Conservation (phyloP, 2,797 vertebrate genomes). For the Acanthis flammea region DNA sequence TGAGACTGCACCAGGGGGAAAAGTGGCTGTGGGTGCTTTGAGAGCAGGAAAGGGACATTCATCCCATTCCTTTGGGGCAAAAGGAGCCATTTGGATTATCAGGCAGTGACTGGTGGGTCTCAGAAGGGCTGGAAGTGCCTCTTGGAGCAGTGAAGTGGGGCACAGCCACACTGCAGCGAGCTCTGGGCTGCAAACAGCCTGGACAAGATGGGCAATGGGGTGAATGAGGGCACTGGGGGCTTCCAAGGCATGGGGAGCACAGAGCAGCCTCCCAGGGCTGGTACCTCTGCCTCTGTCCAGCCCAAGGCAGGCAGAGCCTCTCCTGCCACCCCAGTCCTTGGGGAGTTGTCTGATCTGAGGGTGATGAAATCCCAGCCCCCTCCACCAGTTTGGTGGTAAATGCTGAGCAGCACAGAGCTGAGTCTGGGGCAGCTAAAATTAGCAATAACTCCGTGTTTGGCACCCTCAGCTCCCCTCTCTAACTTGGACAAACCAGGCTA, state of each 20-base stretch:
- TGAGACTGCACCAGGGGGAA: neutral
- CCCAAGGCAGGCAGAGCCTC: neutral
- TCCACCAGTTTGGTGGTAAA: neutral
- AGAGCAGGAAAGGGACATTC: neutral
- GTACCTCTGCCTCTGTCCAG: neutral
- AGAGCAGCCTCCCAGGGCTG: neutral
- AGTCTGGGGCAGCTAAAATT: neutral
- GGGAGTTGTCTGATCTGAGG: neutral
- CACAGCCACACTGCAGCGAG: neutral
- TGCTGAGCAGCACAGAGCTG: neutral
- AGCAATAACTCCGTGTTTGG: neutral
- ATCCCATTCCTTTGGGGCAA: neutral
- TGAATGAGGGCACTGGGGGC: neutral
- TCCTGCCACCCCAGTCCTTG: neutral
- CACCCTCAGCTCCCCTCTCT: neutral
- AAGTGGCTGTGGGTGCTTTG: neutral
- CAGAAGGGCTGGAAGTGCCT: neutral
- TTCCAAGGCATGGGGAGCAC: neutral
- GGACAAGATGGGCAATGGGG: accelerated
- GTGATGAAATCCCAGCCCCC: neutral
- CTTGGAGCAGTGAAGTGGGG: neutral
- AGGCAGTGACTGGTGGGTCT: neutral
- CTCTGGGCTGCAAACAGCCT: neutral
- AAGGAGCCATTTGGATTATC: accelerated
- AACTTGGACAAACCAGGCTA: neutral